These are phyloP conservation scores for Catharus ustulatus DNA, from an alignment of 2,797 vertebrate genomes.

Conservation along the genomic window DNA sequence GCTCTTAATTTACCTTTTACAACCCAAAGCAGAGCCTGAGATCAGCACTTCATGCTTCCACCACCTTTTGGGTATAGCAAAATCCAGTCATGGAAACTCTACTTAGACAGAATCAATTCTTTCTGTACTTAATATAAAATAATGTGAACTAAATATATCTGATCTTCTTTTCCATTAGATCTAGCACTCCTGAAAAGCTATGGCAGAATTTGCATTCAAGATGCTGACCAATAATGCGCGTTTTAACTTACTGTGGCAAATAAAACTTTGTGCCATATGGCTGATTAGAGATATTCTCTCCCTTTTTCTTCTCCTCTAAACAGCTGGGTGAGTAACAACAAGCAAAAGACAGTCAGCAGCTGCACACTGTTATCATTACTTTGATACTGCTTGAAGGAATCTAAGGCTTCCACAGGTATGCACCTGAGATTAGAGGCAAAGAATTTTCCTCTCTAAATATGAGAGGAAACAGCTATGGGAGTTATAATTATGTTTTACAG, in stretches of 20 bases:
- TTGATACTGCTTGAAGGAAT: conserved; percentile 83
- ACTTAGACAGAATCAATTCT: background rate
- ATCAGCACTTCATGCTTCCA: background rate
- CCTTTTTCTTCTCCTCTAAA: conserved; percentile 72
- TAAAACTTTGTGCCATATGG: conserved; percentile 91
- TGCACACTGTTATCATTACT: conserved; percentile 87
- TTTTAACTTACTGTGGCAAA: conserved; percentile 74
- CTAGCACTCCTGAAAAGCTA: conserved; percentile 39
- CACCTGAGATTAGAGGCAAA: conserved; percentile 78
- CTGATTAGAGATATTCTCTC: conserved; percentile 90
- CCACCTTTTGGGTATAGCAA: background rate
- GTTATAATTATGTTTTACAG: conserved; percentile 82
- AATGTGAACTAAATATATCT: background rate
- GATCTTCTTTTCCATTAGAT: background rate
- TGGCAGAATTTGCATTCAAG: conserved; percentile 69
- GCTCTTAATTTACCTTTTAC: background rate
- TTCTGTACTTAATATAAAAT: background rate
- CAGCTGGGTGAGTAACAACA: conserved; percentile 81
- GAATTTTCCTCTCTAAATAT: conserved; percentile 61
- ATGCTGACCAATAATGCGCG: conserved; percentile 68
- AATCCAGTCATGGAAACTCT: background rate
- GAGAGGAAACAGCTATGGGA: conserved; percentile 74
- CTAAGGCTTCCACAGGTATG: conserved; percentile 86
- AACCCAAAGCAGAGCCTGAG: background rate
- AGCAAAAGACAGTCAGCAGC: conserved; percentile 88